These are phyloP conservation scores for Dipodomys ordii DNA, from an alignment of 2,113 vertebrate species.

Conservation along the genomic window DNA sequence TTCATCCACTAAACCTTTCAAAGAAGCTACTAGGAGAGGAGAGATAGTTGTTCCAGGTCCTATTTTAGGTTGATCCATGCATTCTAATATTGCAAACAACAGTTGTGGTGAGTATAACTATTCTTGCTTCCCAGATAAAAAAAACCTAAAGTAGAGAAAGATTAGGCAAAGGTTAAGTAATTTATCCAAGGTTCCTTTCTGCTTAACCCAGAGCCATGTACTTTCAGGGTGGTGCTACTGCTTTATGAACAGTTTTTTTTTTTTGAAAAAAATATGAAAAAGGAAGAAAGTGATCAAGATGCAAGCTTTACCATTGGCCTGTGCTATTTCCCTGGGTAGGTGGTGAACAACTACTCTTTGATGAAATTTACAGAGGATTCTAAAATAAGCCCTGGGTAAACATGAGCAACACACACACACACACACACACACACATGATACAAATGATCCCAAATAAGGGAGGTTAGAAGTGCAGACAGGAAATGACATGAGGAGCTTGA, in stretches of 20 bases:
- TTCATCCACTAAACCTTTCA: background rate
- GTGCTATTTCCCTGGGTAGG: constrained; percentile 45
- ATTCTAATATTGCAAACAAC: background rate
- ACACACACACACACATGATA: constrained; percentile 35
- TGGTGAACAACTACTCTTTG: constrained; percentile 57
- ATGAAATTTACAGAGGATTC: constrained; percentile 76
- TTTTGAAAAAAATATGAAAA: background rate
- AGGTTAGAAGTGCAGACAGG: constrained; percentile 72
- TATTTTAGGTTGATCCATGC: background rate
- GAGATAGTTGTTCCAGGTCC: background rate
- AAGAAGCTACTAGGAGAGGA: background rate
- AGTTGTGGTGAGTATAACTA: background rate
- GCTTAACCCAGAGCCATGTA: background rate
- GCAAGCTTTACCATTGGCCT: background rate
- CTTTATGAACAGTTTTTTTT: constrained; percentile 13
- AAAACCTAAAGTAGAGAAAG: constrained; percentile 8
- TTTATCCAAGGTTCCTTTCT: background rate
- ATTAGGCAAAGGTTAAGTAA: constrained; percentile 16
- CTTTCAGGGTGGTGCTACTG: constrained; percentile 4
- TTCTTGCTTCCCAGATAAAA: constrained; percentile 45
- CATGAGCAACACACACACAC: constrained; percentile 40
- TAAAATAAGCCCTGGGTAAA: constrained; percentile 68
- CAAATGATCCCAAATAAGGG: constrained; percentile 64
- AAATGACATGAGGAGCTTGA: constrained; percentile 72
- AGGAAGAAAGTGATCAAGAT: constrained; percentile 13